Evolutionary conservation across 2,113 vertebrate genomes (phyloP).

Genomic region (Siniperca knerii): DNA sequence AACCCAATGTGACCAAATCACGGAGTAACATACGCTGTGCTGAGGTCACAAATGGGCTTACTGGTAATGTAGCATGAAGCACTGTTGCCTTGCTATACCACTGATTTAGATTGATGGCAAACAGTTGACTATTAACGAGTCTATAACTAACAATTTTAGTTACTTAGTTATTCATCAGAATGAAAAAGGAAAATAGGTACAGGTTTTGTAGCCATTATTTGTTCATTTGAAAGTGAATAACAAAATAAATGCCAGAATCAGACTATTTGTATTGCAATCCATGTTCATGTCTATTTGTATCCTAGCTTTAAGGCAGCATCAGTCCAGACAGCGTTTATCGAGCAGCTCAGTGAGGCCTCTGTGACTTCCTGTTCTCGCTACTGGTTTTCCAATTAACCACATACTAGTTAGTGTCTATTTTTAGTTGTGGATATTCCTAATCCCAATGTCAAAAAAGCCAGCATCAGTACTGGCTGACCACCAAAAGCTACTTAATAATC

Average conservation of each 20-base stretch:
- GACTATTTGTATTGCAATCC: not conserved
- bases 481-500: conserved; percentile 42
- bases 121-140: not conserved
- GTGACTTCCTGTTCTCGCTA: conserved; percentile 3
- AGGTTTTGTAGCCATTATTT: not conserved
- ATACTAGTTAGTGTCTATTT: conserved; percentile 49
- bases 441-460: conserved; percentile 52
- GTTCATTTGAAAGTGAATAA: not conserved
- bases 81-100: not conserved
- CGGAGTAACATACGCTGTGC: not conserved
- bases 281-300: not conserved
- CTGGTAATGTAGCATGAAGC: not conserved
- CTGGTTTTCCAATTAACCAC: conserved; percentile 39
- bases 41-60: not conserved
- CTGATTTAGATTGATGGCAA: not conserved
- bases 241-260: not conserved
- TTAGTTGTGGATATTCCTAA: conserved; percentile 55
- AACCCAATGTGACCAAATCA: not conserved
- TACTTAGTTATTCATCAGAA: not conserved
- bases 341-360: conserved; percentile 12
- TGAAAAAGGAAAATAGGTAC: not conserved
- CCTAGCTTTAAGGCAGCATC: not conserved
- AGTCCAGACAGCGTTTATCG: not conserved
- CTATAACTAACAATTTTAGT: not conserved
- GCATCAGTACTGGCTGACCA: conserved; percentile 21